A percentile compares a stretch with the other conserved stretches of the same genome.
Conservation (phyloP, 1,140 invertebrate genomes). For the Caenorhabditis latens region DNA sequence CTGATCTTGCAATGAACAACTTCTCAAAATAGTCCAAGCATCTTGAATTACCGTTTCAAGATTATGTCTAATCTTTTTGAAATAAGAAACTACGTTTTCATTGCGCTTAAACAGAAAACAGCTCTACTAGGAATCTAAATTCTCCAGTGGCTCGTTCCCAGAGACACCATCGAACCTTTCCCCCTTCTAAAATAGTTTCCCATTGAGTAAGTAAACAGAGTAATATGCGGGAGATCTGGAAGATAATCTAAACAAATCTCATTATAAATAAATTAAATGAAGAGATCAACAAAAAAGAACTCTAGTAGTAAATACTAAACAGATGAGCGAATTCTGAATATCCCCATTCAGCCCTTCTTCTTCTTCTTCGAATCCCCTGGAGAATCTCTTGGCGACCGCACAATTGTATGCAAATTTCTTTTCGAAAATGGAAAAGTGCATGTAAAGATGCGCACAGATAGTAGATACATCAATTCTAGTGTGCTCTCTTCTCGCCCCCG, state of each 20-base stretch:
- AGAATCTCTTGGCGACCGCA: not conserved
- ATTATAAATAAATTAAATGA: conserved; percentile 3
- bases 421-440: conserved; percentile 49
- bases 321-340: conserved; percentile 6
- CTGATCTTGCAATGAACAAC: no score
- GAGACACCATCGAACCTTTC: no score
- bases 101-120: no score
- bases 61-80: no score
- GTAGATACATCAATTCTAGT: conserved; percentile 42
- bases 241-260: not conserved
- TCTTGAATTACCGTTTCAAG: no score
- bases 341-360: not conserved
- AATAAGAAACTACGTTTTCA: no score
- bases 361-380: not conserved
- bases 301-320: conserved; percentile 15
- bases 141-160: no score
- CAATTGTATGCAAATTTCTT: conserved; percentile 54
- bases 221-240: no score
- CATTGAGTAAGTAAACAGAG: no score
- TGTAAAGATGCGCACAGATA: conserved; percentile 38
- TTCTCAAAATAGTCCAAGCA: no score
- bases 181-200: no score
- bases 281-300: conserved; percentile 1
- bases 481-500: not conserved
- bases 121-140: no score